Evolutionary conservation across 2,797 vertebrate species (phyloP).

Genomic region (Hypotaenidia philippensis): DNA sequence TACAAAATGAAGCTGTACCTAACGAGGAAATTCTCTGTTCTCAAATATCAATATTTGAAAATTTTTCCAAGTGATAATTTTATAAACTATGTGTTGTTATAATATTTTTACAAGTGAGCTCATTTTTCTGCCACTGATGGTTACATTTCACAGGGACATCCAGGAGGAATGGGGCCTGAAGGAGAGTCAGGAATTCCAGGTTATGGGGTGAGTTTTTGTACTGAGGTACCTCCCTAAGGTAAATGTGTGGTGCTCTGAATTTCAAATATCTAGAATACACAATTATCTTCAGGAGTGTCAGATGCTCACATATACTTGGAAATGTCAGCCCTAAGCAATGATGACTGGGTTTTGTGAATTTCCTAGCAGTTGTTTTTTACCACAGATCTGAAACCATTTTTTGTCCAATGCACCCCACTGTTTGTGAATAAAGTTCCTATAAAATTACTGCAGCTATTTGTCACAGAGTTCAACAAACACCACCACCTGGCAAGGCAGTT

Average conservation of each 20-base stretch:
- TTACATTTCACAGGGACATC: constrained; percentile 85
- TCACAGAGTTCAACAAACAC: neutral
- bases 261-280: neutral
- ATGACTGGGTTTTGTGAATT: neutral
- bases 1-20: neutral
- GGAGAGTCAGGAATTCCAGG: constrained; percentile 91
- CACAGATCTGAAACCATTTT: neutral
- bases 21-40: neutral
- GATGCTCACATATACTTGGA: neutral
- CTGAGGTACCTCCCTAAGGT: neutral
- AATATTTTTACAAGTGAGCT: constrained; percentile 8
- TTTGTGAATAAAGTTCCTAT: neutral
- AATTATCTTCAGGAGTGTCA: neutral
- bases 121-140: constrained; percentile 7
- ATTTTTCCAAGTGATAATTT: neutral
- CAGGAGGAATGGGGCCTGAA: constrained; percentile 88
- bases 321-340: neutral
- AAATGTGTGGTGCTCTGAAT: neutral
- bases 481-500: neutral
- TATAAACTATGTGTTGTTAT: neutral
- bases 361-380: neutral
- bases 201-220: constrained; percentile 85
- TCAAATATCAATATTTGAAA: neutral
- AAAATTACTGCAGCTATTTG: neutral
- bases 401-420: neutral